Evolutionary conservation across 2,888 invertebrate species (phyloP), one percentile per base, ranked within the genome.

Genomic region (Amphipyra berbera): DNA sequence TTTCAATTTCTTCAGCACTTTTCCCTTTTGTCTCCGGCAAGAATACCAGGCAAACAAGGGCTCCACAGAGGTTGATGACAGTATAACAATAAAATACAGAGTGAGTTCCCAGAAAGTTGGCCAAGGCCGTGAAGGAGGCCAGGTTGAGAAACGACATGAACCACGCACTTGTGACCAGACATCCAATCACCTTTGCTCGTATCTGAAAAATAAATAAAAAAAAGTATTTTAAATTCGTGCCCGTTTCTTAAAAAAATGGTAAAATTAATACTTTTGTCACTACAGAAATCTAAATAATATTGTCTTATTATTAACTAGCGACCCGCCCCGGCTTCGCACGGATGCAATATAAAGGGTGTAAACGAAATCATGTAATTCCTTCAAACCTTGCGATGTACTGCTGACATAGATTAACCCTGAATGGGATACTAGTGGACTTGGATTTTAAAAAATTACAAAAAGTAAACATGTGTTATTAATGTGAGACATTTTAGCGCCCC

Each of bases 1-100:
- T 60, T 54, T 85, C 76, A 12, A 91, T 90, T 59, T 88, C 82
- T 44, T 90, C 88, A 30, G 89, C 82, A 38, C 81, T 84, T 71
- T 86, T 67, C 7, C 49, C 53, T 1, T 86, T 92, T 0, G 93
- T 93, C 69, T 94, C 93, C 0, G 92, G 90, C 4, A 93, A 71
- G 33, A 84, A 80, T 21, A 88, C 47, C 8, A 87, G 54, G 9
- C 84, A 79, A 8, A 90, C 85, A 30, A 90, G 35, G 9, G 82
- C 79, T 0, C 89, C 87, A 0, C 79, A 57, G 6, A 88, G 54
- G 68, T 91, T 91, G 2, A 88, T 74, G 6, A 44, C 68, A 0
- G 87, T 84, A 56, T 86, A 93, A 35, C 85, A 67, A 73, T 87
- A 87, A 68, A 91, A 92, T 8, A 85, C 84, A 0, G 84, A 81